These are phyloP conservation scores for Holothuria scabra DNA, from an alignment of 53 echinoderm and acorn worm species.

Conservation along the genomic window DNA sequence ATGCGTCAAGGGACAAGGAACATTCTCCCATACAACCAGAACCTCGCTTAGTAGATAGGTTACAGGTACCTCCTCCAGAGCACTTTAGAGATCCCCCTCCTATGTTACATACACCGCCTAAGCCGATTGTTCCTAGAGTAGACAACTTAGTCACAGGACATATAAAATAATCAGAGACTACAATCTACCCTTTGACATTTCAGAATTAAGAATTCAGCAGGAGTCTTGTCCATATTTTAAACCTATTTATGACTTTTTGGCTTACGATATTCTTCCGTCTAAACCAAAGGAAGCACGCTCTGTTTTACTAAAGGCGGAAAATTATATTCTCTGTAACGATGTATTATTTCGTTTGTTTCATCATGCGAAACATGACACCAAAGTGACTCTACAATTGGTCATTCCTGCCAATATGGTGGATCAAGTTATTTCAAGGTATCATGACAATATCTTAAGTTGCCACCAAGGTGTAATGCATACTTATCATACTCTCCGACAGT, in stretches of 20 bases:
- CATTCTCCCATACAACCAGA: no score
- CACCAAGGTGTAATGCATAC: constrained; percentile 21
- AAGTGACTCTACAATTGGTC: constrained; percentile 19
- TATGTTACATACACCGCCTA: constrained; percentile 43
- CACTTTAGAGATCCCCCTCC: constrained; percentile 30
- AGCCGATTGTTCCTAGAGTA: constrained; percentile 44
- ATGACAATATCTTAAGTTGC: constrained; percentile 13
- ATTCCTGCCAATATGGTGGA: constrained; percentile 2
- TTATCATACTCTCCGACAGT: constrained; percentile 47
- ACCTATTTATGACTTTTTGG: constrained; percentile 39
- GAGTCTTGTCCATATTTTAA: constrained; percentile 45
- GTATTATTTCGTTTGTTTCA: neutral
- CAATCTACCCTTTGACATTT: constrained; percentile 35
- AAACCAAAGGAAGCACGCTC: constrained; percentile 24
- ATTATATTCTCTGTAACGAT: neutral
- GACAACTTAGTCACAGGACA: constrained; percentile 39
- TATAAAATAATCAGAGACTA: constrained; percentile 65
- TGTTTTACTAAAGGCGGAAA: constrained; percentile 26
- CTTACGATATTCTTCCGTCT: constrained; percentile 39
- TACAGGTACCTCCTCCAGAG: no score
- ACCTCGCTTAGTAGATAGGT: no score
- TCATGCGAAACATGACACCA: neutral
- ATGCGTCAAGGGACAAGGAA: no score
- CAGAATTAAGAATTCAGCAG: constrained; percentile 11
- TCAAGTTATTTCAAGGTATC: constrained; percentile 9